These are phyloP conservation scores for Ophioderma brevispina DNA, from an alignment of 35 echinoderm and acorn worm species.

Conservation along the genomic window DNA sequence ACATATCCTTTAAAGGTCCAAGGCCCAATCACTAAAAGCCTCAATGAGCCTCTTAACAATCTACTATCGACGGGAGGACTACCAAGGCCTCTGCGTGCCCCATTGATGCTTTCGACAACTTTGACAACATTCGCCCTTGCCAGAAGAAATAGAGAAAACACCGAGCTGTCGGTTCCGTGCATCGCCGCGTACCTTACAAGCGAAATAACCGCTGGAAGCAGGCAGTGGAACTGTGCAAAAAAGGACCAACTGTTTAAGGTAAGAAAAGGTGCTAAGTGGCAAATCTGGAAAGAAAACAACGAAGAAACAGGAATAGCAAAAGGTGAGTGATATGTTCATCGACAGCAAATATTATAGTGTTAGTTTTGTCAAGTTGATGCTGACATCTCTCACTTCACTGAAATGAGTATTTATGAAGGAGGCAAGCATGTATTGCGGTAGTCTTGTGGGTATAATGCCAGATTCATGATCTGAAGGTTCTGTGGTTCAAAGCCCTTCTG, in stretches of 20 bases:
- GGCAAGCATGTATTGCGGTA: too few relatives aligned
- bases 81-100: conserved; percentile 88
- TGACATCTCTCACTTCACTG: too few relatives aligned
- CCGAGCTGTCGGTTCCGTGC: conserved; percentile 90
- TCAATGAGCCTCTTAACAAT: conserved; percentile 95
- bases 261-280: not conserved
- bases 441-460: too few relatives aligned
- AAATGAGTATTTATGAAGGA: too few relatives aligned
- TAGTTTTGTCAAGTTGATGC: too few relatives aligned
- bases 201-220: conserved; percentile 99
- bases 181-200: conserved; percentile 99
- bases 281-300: too few relatives aligned
- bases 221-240: conserved; percentile 98
- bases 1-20: conserved; percentile 38
- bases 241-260: conserved; percentile 98
- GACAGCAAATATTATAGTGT: too few relatives aligned
- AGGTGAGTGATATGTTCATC: too few relatives aligned
- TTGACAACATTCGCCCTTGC: conserved; percentile 97
- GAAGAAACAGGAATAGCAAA: too few relatives aligned
- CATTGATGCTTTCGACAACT: conserved; percentile 99
- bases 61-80: conserved; percentile 98
- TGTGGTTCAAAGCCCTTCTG: too few relatives aligned
- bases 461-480: too few relatives aligned
- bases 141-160: conserved; percentile 99
- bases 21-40: conserved; percentile 68